phyloP scores from a whole-genome alignment of 2,888 invertebrate genomes.

The Perithous albicinctus region DNA sequence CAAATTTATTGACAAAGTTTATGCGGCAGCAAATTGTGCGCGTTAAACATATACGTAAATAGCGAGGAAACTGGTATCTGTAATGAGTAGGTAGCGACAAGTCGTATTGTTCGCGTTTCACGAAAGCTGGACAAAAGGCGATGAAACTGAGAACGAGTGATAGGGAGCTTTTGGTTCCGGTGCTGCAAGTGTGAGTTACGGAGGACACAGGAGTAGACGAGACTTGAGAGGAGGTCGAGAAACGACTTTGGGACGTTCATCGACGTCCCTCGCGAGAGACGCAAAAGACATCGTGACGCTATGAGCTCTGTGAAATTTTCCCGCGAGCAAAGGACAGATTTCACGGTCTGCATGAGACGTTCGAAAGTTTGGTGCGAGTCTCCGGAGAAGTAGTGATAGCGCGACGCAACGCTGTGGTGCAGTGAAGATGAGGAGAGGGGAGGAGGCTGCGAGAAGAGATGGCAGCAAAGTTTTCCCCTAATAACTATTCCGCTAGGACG shows the following conservation, averaged over 20 bases:
- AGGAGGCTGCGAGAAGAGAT: conserved; percentile 37
- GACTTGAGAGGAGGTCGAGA: conserved; percentile 13
- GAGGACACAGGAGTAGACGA: not conserved
- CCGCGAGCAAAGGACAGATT: conserved; percentile 76
- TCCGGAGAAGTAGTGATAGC: conserved; percentile 55
- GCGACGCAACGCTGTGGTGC: conserved; percentile 29
- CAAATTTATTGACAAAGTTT: not conserved
- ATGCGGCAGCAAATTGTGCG: not conserved
- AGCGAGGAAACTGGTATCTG: not conserved
- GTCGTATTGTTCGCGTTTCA: conserved; percentile 8
- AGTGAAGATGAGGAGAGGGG: conserved; percentile 54
- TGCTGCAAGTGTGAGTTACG: conserved; percentile 1
- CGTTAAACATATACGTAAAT: not conserved
- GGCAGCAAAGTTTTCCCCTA: conserved; percentile 80
- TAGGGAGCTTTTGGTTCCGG: not conserved
- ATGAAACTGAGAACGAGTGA: conserved; percentile 29
- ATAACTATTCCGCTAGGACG: conserved; percentile 80
- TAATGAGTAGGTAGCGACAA: not conserved
- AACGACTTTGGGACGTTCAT: conserved; percentile 57
- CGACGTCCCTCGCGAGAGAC: conserved; percentile 25
- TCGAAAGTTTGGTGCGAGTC: conserved; percentile 78
- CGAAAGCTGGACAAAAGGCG: conserved; percentile 26
- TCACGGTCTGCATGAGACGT: conserved; percentile 82
- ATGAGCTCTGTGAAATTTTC: conserved; percentile 74
- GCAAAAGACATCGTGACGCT: conserved; percentile 50